Conservation (phyloP, 1,140 invertebrate genomes). For the Aradophagus sp. region DNA sequence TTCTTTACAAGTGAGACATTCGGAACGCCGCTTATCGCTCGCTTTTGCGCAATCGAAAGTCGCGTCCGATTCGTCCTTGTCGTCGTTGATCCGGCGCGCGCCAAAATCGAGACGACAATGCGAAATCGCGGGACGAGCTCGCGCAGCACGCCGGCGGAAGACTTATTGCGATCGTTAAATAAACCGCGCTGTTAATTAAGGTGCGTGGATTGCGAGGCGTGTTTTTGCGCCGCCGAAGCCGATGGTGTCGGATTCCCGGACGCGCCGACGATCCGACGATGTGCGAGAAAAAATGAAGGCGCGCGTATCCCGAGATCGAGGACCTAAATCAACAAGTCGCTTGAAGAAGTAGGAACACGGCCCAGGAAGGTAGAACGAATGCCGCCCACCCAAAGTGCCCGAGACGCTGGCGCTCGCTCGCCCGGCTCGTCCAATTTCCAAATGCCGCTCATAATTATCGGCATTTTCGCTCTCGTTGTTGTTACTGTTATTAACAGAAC, state of each 20-base stretch:
- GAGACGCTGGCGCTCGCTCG: conserved; percentile 6
- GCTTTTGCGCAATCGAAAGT: too few relatives aligned
- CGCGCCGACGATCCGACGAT: conserved; percentile 42
- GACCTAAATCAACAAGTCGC: conserved; percentile 62
- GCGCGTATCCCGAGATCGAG: conserved; percentile 60
- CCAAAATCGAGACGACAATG: conserved; percentile 22
- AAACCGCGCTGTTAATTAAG: conserved; percentile 49
- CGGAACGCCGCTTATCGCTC: too few relatives aligned
- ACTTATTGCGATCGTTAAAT: conserved; percentile 41
- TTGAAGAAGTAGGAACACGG: conserved; percentile 50
- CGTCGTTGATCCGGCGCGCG: not conserved
- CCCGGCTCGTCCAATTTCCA: conserved; percentile 50
- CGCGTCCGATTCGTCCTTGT: conserved; percentile 28
- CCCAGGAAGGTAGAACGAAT: conserved; percentile 43
- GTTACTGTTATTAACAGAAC: too few relatives aligned
- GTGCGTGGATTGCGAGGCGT: conserved; percentile 25
- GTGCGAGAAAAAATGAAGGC: conserved; percentile 55
- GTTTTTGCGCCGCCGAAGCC: conserved; percentile 39
- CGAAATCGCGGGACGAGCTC: conserved; percentile 14
- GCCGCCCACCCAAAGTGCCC: conserved; percentile 53
- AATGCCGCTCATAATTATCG: conserved; percentile 23
- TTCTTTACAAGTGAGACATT: too few relatives aligned
- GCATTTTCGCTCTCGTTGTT: not conserved
- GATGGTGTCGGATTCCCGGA: conserved; percentile 53
- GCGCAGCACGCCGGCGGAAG: too few relatives aligned